phyloP scores from a whole-genome alignment of 2,888 invertebrate species.

The Tridacna crocea region DNA sequence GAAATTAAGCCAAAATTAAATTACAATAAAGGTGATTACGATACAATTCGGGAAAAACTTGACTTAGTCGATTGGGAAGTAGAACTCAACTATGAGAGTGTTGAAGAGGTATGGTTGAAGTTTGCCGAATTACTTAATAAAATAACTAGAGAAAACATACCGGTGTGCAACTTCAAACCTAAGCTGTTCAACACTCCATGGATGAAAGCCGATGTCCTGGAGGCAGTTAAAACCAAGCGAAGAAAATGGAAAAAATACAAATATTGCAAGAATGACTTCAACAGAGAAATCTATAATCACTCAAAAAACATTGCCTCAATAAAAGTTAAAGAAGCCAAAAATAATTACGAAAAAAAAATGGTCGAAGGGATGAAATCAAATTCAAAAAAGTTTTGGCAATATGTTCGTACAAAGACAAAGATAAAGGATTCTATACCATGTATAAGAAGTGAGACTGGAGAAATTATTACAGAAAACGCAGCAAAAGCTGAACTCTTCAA shows the following conservation, averaged over 20 bases:
- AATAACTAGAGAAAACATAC: constrained; percentile 19
- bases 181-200: constrained; percentile 6
- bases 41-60: background rate
- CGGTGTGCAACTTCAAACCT: constrained; percentile 3
- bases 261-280: background rate
- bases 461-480: constrained; percentile 2
- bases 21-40: constrained; percentile 6
- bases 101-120: constrained; percentile 11
- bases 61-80: background rate
- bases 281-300: background rate
- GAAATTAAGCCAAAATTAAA: background rate
- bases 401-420: constrained; percentile 4
- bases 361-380: background rate
- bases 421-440: background rate
- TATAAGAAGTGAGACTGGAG: background rate
- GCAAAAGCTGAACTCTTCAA: constrained; percentile 7
- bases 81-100: background rate
- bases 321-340: background rate
- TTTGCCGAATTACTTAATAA: constrained; percentile 11
- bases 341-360: constrained; percentile 9
- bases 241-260: constrained; percentile 12
- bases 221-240: constrained; percentile 6
- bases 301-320: background rate
- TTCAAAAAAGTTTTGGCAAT: constrained; percentile 7
- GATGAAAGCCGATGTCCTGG: constrained; percentile 9